Base-by-base conservation (phyloP, 2,797 vertebrate genomes). In the Holocentrus rufus region DNA sequence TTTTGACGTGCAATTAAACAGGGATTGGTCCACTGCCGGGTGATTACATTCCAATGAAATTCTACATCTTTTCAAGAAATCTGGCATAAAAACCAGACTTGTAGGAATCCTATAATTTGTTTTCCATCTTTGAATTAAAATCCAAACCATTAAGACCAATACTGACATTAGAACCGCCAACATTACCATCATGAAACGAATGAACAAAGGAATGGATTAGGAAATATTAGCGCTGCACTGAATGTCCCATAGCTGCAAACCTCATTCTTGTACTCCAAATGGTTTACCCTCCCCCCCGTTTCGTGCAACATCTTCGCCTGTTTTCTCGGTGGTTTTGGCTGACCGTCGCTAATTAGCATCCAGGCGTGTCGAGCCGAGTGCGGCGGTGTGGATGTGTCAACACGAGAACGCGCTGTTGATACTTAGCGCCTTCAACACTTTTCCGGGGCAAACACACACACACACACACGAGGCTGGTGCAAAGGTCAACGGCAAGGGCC, bases 371-470 rank as follows among this genome's bases (percentile, higher is more conserved):
- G 52, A 27, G 30, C n/a, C 64, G 42, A 39, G 77, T 18, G 53
- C 25, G 30, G 53, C 42, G 20, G 59, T 50, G 78, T 34, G 50
- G 77, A 67, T 11, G 75, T 72, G 78, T 74, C 70, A 62, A 74
- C 70, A 69, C 2, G 30, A 39, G 57, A 20, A 65, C 9, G 62
- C 23, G 25, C 15, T 62, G 56, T 69, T 70, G 64, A 61, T 44
- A 10, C 55, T 27, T 6, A 34, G 44, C 39, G 54, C 65, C 27
- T 77, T 77, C 53, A 36, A 67, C 69, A 71, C 58, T 56, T 72
- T 44, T 47, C 49, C 10, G 10, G 25, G 54, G 71, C 63, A 72
- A 67, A 70, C 60, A 49, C 6, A 55, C 30, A 25, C 25, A 55
- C 47, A 47, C 22, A n/a, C 52, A 44, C 49, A 27, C 31, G n/a